Evolutionary conservation across 2,888 invertebrate genomes (phyloP).

Genomic region (Nemotelus nigrinus): DNA sequence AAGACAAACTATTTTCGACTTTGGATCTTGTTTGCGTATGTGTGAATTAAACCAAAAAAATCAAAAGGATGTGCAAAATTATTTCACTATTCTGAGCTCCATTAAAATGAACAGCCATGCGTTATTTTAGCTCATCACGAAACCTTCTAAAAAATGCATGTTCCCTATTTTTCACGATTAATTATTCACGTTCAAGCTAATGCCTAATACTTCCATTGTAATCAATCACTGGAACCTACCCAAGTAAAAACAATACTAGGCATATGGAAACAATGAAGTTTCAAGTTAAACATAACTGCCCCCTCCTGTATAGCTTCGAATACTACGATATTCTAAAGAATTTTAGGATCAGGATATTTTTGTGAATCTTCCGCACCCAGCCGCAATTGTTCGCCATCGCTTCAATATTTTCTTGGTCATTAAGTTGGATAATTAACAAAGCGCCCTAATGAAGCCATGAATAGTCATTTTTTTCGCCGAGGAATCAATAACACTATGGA

Average conservation of each 20-base stretch:
- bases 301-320: too few relatives aligned
- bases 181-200: not conserved
- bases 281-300: not conserved
- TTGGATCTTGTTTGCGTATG: too few relatives aligned
- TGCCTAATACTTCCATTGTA: conserved; percentile 12
- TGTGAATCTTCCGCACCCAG: conserved; percentile 8
- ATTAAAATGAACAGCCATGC: too few relatives aligned
- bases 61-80: too few relatives aligned
- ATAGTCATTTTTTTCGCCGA: conserved; percentile 41
- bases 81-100: too few relatives aligned
- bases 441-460: conserved; percentile 47
- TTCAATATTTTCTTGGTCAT: conserved; percentile 45
- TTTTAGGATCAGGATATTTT: not conserved
- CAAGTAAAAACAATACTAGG: not conserved
- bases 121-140: too few relatives aligned
- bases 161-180: not conserved
- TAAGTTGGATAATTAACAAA: conserved; percentile 51
- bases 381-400: not conserved
- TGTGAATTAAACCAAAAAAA: too few relatives aligned
- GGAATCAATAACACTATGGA: conserved; percentile 44
- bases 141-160: too few relatives aligned
- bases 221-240: conserved; percentile 37
- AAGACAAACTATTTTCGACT: too few relatives aligned
- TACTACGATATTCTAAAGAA: too few relatives aligned
- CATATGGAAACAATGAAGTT: conserved; percentile 24